Base-by-base conservation (phyloP, 2,797 vertebrate genomes). In the Moxostoma hubbsi region DNA sequence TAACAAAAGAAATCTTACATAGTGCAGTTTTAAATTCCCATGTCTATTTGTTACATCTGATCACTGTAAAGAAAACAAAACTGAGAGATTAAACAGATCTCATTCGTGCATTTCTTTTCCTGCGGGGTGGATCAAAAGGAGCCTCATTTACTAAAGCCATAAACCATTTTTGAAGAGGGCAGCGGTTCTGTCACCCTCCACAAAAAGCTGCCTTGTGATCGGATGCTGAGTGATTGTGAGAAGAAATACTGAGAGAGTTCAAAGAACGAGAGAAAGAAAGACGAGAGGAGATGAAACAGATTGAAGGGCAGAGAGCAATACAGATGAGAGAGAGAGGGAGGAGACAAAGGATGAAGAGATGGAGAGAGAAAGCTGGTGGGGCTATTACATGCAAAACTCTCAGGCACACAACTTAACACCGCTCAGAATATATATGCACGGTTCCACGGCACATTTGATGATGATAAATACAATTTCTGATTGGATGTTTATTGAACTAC, bases 311-410 rank as follows among this genome's bases (percentile, higher is more conserved):
- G 24, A 50, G 43, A 67, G 53, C 59, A 73, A 61, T 61, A 67
- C 50, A 9, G 43, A 65, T 62, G 74, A 84, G 36, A 64, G 73
- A 67, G 66, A 50, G 61, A 74, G 80, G 62, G 75, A 67, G 65
- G 70, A 50, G 55, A 51, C 49, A 43, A 67, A 65, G 49, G 57
- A 79, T 55, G 50, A 57, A 50, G 16, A 69, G 55, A 58, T 36
- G 36, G 36, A 36, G 59, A 55, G 54, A 12, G 55, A 63, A 46
- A 63, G 47, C 9, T 68, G 24, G 49, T 49, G 7, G n/a, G 18
- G 59, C 61, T 57, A 77, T 77, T 62, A 77, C 67, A 76, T 76
- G 13, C 64, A 76, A 69, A 77, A 69, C 75, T 54, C 50, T 64
- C 16, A 43, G 13, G n/a, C 71, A 24, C 13, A 57, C 13, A 49